Conservation (phyloP, 1,140 invertebrate genomes). For the Dinoponera quadriceps region DNA sequence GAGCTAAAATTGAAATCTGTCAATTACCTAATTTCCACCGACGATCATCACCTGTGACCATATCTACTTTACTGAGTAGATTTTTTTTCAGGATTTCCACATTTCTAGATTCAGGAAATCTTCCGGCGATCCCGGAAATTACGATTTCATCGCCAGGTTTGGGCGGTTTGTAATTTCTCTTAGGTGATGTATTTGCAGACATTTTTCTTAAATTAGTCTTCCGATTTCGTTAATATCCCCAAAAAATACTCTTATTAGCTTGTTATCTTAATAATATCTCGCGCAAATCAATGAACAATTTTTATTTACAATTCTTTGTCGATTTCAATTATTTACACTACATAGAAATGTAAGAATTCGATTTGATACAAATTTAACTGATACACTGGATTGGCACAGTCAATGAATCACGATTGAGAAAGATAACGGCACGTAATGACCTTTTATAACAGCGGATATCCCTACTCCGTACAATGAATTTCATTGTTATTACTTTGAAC, state of each 20-base stretch:
- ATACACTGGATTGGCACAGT: background rate
- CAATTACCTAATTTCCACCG: constrained; percentile 90
- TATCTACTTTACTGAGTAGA: constrained; percentile 91
- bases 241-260: background rate
- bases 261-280: constrained; percentile 8
- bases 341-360: background rate
- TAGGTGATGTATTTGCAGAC: background rate
- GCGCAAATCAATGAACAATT: background rate
- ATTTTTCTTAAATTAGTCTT: background rate
- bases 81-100: constrained; percentile 92
- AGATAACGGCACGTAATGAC: background rate
- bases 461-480: constrained; percentile 9
- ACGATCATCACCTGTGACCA: constrained; percentile 91
- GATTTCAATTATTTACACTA: background rate
- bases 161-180: constrained; percentile 8
- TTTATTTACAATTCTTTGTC: constrained; percentile 2
- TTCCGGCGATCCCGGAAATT: constrained; percentile 93
- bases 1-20: constrained; percentile 14
- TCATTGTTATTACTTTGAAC: constrained; percentile 44
- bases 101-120: constrained; percentile 94
- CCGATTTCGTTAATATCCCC: background rate
- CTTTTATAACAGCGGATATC: constrained; percentile 79
- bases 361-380: constrained; percentile 1
- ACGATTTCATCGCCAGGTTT: constrained; percentile 91
- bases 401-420: constrained; percentile 46